phyloP scores from a whole-genome alignment of 1,140 invertebrate genomes.

The Pseudomyrmex cubaensis region DNA sequence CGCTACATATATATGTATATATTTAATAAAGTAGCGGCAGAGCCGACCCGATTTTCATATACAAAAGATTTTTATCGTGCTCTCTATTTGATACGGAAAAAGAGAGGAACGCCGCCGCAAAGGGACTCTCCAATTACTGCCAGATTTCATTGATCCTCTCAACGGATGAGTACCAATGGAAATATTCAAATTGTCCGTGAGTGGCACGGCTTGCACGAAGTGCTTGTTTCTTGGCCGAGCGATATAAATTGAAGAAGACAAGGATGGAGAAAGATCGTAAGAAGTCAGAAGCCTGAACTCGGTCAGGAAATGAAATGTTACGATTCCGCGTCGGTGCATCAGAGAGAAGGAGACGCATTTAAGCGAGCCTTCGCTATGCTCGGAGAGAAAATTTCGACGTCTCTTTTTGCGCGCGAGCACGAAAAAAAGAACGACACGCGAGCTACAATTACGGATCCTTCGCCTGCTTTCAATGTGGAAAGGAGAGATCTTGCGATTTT shows the following conservation, averaged over 20 bases:
- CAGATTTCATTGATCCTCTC: constrained; percentile 57
- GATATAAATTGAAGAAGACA: constrained; percentile 44
- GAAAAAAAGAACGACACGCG: neutral
- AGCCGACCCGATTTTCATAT: constrained; percentile 24
- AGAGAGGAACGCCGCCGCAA: constrained; percentile 4
- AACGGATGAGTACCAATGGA: constrained; percentile 38
- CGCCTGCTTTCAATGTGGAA: too few species aligned
- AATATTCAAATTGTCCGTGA: constrained; percentile 56
- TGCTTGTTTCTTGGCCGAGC: constrained; percentile 45
- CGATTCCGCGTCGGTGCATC: constrained; percentile 3
- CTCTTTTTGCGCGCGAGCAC: neutral
- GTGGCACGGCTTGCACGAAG: constrained; percentile 14
- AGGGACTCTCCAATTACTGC: constrained; percentile 55
- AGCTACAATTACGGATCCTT: neutral
- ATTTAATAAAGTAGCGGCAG: constrained; percentile 49
- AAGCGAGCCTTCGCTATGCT: neutral
- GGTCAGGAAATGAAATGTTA: constrained; percentile 16
- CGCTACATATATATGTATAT: neutral
- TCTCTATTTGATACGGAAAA: constrained; percentile 22
- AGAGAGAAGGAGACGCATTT: neutral
- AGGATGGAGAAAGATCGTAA: constrained; percentile 16
- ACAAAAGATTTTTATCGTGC: constrained; percentile 43
- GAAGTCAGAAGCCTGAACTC: constrained; percentile 3
- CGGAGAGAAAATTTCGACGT: neutral
- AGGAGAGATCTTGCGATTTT: too few species aligned